Base-by-base conservation (phyloP, 2,797 vertebrate genomes). In the Macropus fuliginosus region DNA sequence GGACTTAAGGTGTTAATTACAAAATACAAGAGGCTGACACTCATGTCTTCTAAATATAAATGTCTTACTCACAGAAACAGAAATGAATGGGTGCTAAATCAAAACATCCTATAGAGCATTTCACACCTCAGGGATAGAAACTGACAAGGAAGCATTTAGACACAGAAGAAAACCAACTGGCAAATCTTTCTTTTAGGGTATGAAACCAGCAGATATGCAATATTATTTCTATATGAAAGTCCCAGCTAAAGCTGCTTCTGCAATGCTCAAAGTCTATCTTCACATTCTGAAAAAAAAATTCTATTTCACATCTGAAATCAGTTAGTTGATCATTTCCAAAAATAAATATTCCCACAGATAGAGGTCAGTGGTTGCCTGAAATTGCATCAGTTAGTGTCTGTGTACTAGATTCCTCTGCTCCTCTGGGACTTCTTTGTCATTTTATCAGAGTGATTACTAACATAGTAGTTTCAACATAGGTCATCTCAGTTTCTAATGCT, bases 341-440 rank as follows among this genome's bases (percentile, higher is more conserved):
- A 98, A 98, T 98, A 99, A 99, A 98, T 98, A 99, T 98, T 99
- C 98, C 98, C 98, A 98, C 96, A 98, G 98, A 98, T 55, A 98
- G 98, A 99, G 98, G 98, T 99, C 98, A 99, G 95, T 98, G 98
- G 98, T 99, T 99, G 98, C 98, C 98, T 98, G 98, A 98, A 99
- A 99, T 98, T 98, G 98, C 98, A 99, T 98, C 98, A 98, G 98
- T 99, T 98, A 89, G 50, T 52, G 95, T 97, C 98, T 98, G 96
- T 97, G 96, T 93, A 97, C 96, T 93, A 97, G 95, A 97, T 98
- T 98, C 97, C 97, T 90, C 54, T 50, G 91, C 62, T 98, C 98
- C 98, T 98, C 55, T 96, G 98, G 98, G 98, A 98, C 21, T 96
- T 94, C 97, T 98, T 97, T 98, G 98, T 98, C 97, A 98, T 98